Evolutionary conservation across 1,140 invertebrate species (phyloP).

Genomic region (Hesperophylax magnus): DNA sequence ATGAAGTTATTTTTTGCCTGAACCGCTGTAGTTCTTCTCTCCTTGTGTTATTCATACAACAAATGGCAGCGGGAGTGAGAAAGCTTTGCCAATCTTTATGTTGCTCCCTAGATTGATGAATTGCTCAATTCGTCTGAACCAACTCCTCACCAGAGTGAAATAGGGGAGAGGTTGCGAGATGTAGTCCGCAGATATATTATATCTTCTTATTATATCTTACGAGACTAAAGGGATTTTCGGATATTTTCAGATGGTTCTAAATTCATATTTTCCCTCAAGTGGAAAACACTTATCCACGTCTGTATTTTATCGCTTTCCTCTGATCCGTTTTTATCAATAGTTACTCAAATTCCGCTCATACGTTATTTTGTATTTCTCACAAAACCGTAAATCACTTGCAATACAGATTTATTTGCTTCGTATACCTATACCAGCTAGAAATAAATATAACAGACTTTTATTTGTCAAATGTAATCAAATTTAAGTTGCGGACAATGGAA

Average conservation of each 20-base stretch:
- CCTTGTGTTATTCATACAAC: no score
- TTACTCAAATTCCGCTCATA: not conserved
- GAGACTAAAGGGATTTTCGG: not conserved
- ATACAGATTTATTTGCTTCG: not conserved
- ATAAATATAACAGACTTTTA: no score
- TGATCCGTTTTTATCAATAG: not conserved
- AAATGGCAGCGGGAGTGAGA: not conserved
- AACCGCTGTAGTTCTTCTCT: no score
- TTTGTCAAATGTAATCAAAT: no score
- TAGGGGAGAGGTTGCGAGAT: not conserved
- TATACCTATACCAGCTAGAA: not conserved
- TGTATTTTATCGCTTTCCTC: slow-evolving; percentile 10
- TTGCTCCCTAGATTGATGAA: slow-evolving; percentile 17
- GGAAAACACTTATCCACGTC: slow-evolving; percentile 22
- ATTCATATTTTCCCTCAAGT: slow-evolving; percentile 1
- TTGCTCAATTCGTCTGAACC: slow-evolving; percentile 21
- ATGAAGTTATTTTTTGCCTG: no score
- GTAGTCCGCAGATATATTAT: no score
- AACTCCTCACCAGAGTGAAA: not conserved
- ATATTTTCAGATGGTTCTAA: slow-evolving; percentile 10
- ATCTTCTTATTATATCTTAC: no score
- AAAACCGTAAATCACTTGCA: not conserved
- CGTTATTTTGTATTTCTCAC: not conserved
- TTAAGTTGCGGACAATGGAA: no score
- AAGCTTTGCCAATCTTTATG: slow-evolving; percentile 8